Base-by-base conservation (phyloP, 92 coral and sea anemone species). In the Phenganax marumi region DNA sequence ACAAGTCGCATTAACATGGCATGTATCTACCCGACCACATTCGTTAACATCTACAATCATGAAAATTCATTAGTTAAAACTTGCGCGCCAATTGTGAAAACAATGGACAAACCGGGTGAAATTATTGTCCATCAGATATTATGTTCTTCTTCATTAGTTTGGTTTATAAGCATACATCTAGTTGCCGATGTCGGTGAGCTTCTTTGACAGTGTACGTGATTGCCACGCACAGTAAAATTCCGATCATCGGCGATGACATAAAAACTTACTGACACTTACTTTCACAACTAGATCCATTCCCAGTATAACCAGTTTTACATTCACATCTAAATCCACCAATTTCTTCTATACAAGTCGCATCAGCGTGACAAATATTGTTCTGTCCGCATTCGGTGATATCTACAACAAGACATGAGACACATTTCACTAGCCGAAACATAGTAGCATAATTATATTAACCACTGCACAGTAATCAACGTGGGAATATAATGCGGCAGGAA, bases 31-130 rank as follows among this genome's bases (percentile, higher is more conserved):
- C 22, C 7, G 26, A 18, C 2, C 18, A 60, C 92, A 90, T 58
- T 90, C 92, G 71, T 90, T 69, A 75, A 90, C 81, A 61, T 90
- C 93, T 90, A 56, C 43, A 12, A 54, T 53, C 52, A 53, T 75
- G 55, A 10, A 6, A 2, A 21, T 18, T 26, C n/a, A 6, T 19
- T 12, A 68, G 33, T 33, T 26, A 60, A 60, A 50, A 64, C 8
- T 8, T 3, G 18, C 12, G 0, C 12, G 24, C 10, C 33, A 19
- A 24, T 55, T 17, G 9, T 21, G 0, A 22, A 58, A 21, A 68
- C 63, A 56, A 56, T 33, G 43, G 43, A 33, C 43, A 33, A 33
- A 33, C 43, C 43, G 43, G 43, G 43, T 33, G 43, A 33, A 33
- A 33, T 33, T 33, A 33, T 33, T 33, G 43, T 33, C 43, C 43